These are phyloP conservation scores for Pollenia labialis DNA, from an alignment of 2,888 invertebrate species.

Conservation along the genomic window DNA sequence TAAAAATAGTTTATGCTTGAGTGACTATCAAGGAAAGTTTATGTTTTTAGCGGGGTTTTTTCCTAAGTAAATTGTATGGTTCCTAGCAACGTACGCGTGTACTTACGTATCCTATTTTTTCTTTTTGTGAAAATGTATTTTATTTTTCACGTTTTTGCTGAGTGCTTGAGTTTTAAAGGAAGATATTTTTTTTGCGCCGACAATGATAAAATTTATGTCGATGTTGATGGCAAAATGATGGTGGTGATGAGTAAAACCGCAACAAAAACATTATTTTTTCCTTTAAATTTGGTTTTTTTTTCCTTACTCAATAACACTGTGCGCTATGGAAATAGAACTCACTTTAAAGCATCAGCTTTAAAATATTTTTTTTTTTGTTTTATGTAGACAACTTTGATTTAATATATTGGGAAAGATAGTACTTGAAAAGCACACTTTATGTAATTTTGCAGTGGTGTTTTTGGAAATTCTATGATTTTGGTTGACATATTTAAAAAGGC, in stretches of 20 bases:
- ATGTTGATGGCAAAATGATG: constrained; percentile 26
- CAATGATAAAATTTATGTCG: constrained; percentile 42
- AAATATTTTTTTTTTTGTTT: no score
- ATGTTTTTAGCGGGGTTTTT: constrained; percentile 17
- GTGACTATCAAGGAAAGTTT: constrained; percentile 44
- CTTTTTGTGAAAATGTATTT: constrained; percentile 21
- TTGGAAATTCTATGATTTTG: no score
- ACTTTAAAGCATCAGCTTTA: not conserved
- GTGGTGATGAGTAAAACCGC: constrained; percentile 22
- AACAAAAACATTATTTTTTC: constrained; percentile 21
- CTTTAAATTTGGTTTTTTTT: not conserved
- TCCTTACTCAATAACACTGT: not conserved
- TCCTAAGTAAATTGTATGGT: constrained; percentile 22
- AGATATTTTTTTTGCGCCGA: not conserved
- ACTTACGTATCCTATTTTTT: constrained; percentile 11
- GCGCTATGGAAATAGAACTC: not conserved
- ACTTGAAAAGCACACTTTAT: no score
- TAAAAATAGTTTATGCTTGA: constrained; percentile 63
- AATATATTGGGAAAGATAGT: no score
- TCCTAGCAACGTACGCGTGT: constrained; percentile 14
- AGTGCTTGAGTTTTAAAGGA: constrained; percentile 24
- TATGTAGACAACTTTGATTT: no score
- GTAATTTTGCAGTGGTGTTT: no score
- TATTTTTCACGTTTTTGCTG: not conserved
- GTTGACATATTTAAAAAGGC: no score